Evolutionary conservation across 2,113 vertebrate genomes (phyloP).

Genomic region (Cavia porcellus): DNA sequence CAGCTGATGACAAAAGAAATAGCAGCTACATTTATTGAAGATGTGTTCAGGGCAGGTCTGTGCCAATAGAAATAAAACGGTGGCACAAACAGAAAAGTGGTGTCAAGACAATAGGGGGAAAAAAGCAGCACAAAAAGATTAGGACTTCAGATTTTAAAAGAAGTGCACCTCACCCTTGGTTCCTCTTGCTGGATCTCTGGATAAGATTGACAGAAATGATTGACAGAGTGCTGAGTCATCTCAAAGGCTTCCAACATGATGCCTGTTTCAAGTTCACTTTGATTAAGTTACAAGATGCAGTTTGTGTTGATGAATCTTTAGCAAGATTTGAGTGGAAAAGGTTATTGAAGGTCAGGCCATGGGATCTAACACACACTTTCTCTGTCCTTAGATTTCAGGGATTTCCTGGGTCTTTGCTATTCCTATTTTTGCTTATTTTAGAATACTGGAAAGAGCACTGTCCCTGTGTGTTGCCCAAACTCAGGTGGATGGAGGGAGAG

Average conservation of each 20-base stretch:
- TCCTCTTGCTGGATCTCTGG: background rate
- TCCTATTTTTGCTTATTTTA: background rate
- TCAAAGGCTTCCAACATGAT: background rate
- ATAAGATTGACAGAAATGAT: background rate
- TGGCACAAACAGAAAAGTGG: background rate
- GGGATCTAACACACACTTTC: background rate
- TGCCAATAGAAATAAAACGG: background rate
- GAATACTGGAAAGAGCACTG: background rate
- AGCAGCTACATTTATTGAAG: background rate
- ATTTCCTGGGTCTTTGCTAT: background rate
- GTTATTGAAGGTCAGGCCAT: background rate
- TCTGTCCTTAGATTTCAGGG: background rate
- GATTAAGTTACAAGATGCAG: background rate
- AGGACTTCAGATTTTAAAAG: background rate
- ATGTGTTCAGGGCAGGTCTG: background rate
- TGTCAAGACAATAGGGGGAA: background rate
- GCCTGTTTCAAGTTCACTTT: background rate
- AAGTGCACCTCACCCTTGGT: background rate
- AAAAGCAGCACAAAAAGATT: background rate
- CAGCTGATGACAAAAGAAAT: background rate
- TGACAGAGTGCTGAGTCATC: background rate
- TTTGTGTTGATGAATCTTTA: background rate
- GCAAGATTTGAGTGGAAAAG: background rate
- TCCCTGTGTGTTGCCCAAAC: background rate
- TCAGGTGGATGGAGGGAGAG: background rate